Evolutionary conservation across 1,140 invertebrate species (phyloP).

Genomic region (Hylaeus anthracinus): DNA sequence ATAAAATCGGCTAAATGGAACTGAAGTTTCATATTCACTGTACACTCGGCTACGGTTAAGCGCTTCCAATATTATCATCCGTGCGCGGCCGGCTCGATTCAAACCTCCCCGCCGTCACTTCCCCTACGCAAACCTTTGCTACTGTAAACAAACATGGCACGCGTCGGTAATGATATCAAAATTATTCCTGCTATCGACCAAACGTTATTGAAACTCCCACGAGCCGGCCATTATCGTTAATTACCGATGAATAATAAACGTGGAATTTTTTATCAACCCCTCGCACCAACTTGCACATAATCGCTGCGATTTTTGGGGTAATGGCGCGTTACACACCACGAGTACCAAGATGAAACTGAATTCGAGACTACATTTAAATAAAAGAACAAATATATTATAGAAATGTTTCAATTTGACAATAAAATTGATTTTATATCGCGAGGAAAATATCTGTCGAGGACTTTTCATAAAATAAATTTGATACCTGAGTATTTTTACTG

Average conservation of each 20-base stretch:
- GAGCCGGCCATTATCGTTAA: background rate
- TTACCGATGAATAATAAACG: slow-evolving; percentile 26
- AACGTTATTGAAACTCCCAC: background rate
- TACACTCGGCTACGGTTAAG: background rate
- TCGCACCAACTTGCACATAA: too few relatives aligned
- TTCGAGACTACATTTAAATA: too few relatives aligned
- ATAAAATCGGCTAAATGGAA: background rate
- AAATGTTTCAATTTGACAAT: too few relatives aligned
- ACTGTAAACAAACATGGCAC: slow-evolving; percentile 4
- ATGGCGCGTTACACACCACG: too few relatives aligned
- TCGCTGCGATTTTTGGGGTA: too few relatives aligned
- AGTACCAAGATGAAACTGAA: too few relatives aligned
- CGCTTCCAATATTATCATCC: background rate
- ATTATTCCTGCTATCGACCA: background rate
- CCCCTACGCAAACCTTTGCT: background rate
- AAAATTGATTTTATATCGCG: too few relatives aligned
- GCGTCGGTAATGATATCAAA: slow-evolving; percentile 1
- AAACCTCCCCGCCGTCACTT: background rate
- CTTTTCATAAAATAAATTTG: too few relatives aligned
- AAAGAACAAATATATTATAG: too few relatives aligned
- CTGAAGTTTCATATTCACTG: background rate
- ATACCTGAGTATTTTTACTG: too few relatives aligned
- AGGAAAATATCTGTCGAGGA: too few relatives aligned
- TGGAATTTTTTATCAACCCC: background rate
- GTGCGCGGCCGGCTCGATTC: background rate